Base-by-base conservation (phyloP, 1,140 invertebrate genomes). In the Holotrichia oblita region DNA sequence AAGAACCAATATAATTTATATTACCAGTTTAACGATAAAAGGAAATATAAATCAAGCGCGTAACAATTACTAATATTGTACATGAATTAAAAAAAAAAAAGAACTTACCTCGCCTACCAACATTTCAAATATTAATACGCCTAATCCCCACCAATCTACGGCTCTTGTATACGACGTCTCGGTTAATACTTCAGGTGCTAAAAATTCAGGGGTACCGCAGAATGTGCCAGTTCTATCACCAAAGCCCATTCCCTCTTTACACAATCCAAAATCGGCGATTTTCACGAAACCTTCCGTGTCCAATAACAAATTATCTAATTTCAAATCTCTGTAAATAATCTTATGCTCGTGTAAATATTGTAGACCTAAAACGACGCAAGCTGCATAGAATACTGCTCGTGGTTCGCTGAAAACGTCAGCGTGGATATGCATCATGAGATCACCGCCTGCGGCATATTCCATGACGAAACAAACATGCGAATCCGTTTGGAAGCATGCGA, bases 371-470 rank as follows among this genome's bases (percentile, higher is more conserved):
- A 99, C 97, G 80, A 99, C 98, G 90, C 99, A 99, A 69, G 98
- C 97, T 78, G 98, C 97, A 89, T 99, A 99, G 89, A 99, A 99
- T 17, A 99, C 97, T 80, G 98, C 96, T 74, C 99, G 91, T 17
- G 96, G 95, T 88, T 99, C 99, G 69, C 93, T 93, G 88, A 99
- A 99, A 2, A 99, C 98, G 87, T 99, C 98, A 40, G 97, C 97
- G 87, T 99, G 98, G 83, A 99, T 99, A 88, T 99, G 99, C 96
- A 99, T 99, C 99, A 99, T 99, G 24, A 99, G 91, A 90, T 99
- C 99, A 75, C 99, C 99, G 79, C 98, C 98, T 85, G 97, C 97
- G 44, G 98, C 97, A 88, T 99, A 99, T 88, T 99, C 99, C 98
- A 99, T 96, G 3, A 99, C 98, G 90, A 99, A 99, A 88, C 98